Evolutionary conservation across 2,888 invertebrate species (phyloP).

Genomic region (Melieria crassipennis): DNA sequence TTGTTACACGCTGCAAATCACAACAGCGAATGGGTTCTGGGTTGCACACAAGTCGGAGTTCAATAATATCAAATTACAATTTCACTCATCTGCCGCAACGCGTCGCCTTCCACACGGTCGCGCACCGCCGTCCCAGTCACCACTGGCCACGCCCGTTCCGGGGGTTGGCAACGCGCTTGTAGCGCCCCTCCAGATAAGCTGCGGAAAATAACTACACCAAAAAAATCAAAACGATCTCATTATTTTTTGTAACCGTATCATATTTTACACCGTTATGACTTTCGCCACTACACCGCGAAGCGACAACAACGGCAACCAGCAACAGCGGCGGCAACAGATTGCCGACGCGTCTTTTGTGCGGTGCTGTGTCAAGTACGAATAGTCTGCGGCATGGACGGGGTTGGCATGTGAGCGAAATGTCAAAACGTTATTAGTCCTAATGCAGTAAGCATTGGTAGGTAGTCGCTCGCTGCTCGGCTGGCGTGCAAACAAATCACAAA

Average conservation of each 20-base stretch:
- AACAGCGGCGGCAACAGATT: conserved; percentile 10
- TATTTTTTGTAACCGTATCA: conserved; percentile 37
- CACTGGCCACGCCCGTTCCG: background rate
- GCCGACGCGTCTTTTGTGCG: background rate
- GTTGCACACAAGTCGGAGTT: conserved; percentile 26
- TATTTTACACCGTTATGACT: conserved; percentile 37
- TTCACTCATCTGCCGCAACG: conserved; percentile 11
- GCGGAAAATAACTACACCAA: conserved; percentile 21
- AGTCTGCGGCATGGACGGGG: too few species aligned
- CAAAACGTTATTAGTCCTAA: conserved; percentile 28
- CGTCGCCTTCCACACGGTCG: background rate
- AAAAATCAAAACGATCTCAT: conserved; percentile 44
- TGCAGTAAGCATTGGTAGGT: conserved; percentile 29
- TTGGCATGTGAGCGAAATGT: conserved; percentile 6
- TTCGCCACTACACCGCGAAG: conserved; percentile 2
- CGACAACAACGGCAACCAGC: background rate
- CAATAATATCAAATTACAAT: conserved; percentile 40
- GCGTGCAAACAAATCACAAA: conserved; percentile 15
- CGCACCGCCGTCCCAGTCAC: background rate
- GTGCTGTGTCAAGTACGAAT: too few species aligned
- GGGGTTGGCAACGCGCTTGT: background rate
- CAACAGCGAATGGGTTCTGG: background rate
- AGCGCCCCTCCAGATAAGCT: background rate
- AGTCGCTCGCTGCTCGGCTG: background rate
- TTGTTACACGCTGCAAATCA: background rate